Percentiles rank a stretch among this genome's conserved stretches.
These are phyloP conservation scores for Drosophila asahinai DNA, from an alignment of 1,140 invertebrate genomes.

Conservation along the genomic window DNA sequence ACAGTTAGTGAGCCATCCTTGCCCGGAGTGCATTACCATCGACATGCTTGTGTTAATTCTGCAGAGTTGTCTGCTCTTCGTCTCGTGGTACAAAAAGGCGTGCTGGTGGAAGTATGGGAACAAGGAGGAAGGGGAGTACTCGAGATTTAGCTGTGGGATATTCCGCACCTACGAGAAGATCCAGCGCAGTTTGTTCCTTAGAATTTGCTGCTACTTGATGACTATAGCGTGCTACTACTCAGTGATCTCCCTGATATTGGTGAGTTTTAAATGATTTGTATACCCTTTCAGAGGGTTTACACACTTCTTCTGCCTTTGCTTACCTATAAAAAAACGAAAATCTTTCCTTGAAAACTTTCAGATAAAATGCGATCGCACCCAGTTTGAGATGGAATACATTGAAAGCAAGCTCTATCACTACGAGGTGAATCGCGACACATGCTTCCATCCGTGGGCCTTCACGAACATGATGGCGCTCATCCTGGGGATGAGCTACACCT, in stretches of 20 bases:
- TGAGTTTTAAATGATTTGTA: slow-evolving; percentile 62
- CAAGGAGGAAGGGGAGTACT: slow-evolving; percentile 68
- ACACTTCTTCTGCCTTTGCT: no score
- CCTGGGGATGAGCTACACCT: slow-evolving; percentile 91
- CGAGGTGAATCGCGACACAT: slow-evolving; percentile 53
- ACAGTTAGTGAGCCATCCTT: background rate
- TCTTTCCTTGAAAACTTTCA: background rate
- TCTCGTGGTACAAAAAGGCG: slow-evolving; percentile 82
- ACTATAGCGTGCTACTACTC: slow-evolving; percentile 86
- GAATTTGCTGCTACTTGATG: slow-evolving; percentile 33
- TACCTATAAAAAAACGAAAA: background rate
- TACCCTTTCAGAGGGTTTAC: background rate
- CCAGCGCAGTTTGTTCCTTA: slow-evolving; percentile 31
- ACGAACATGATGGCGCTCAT: slow-evolving; percentile 92
- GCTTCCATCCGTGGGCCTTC: slow-evolving; percentile 90
- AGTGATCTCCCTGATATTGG: slow-evolving; percentile 88
- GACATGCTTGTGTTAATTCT: slow-evolving; percentile 9
- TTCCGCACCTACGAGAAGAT: slow-evolving; percentile 43
- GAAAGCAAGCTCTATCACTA: slow-evolving; percentile 56
- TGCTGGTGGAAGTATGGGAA: slow-evolving; percentile 83
- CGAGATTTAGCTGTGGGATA: slow-evolving; percentile 87
- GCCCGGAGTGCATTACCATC: background rate
- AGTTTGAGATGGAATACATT: slow-evolving; percentile 30
- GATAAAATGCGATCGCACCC: slow-evolving; percentile 25
- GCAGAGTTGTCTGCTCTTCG: slow-evolving; percentile 67